Evolutionary conservation across 1,140 invertebrate genomes (phyloP).

Genomic region (Drosophila orosa): DNA sequence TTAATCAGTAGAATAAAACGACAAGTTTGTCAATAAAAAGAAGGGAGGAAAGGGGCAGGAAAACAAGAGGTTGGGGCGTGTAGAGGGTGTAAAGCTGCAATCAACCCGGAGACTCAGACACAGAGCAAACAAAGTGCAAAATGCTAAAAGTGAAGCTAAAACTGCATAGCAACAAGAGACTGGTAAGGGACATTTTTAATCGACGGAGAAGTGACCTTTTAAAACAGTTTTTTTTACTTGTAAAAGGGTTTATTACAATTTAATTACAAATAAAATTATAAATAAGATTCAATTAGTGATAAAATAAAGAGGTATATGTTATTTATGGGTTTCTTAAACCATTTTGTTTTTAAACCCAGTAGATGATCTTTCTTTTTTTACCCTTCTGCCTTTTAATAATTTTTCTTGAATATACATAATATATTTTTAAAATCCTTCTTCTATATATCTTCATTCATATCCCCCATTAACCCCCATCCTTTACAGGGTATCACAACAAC

Average conservation of each 20-base stretch:
- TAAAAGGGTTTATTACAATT: background rate
- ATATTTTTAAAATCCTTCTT: too few relatives aligned
- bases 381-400: background rate
- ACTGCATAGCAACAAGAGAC: constrained; percentile 47
- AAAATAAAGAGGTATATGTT: too few relatives aligned
- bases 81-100: constrained; percentile 51
- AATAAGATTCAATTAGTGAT: background rate
- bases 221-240: too few relatives aligned
- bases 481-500: constrained; percentile 41
- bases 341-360: background rate
- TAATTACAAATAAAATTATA: background rate
- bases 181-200: background rate
- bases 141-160: constrained; percentile 66
- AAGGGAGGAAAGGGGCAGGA: background rate
- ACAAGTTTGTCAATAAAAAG: constrained; percentile 57
- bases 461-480: background rate
- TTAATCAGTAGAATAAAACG: constrained; percentile 70
- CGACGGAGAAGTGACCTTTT: constrained; percentile 5
- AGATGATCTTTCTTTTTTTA: too few relatives aligned
- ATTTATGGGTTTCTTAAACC: background rate
- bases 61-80: background rate
- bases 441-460: background rate
- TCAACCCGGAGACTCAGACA: constrained; percentile 75
- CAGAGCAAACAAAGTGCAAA: constrained; percentile 69
- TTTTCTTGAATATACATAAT: background rate